Evolutionary conservation across 2,797 vertebrate species (phyloP).

Genomic region (Gila robusta): DNA sequence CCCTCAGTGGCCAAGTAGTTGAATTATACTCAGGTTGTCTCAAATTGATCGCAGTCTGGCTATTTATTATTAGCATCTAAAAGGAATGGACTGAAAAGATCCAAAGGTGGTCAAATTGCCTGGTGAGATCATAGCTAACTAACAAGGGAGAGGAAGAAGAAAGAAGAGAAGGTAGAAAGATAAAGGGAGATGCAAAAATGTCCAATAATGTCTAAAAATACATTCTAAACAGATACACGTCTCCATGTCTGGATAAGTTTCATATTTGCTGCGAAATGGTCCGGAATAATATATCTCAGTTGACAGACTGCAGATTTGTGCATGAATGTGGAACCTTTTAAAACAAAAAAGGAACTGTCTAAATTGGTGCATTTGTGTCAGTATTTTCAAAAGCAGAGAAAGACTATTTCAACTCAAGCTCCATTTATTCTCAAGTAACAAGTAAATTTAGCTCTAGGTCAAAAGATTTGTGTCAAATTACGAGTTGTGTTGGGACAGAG

Average conservation of each 20-base stretch:
- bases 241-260: constrained; percentile 31
- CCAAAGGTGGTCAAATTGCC: constrained; percentile 26
- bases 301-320: constrained; percentile 1
- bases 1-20: constrained; percentile 26
- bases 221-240: constrained; percentile 17
- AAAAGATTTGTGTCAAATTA: constrained; percentile 17
- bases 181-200: constrained; percentile 33
- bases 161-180: constrained; percentile 18
- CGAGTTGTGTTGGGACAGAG: constrained; percentile 13
- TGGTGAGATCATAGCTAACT: constrained; percentile 46
- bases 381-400: constrained; percentile 19
- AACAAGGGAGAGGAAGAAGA: constrained; percentile 43
- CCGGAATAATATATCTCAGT: constrained; percentile 9
- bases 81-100: constrained; percentile 22
- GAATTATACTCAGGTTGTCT: constrained; percentile 44
- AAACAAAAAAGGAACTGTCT: constrained; percentile 14
- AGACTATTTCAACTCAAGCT: constrained; percentile 15
- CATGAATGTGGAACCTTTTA: not conserved
- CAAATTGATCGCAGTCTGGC: constrained; percentile 27
- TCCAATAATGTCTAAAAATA: constrained; percentile 46
- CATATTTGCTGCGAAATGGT: constrained; percentile 6
- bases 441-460: constrained; percentile 9
- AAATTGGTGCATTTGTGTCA: constrained; percentile 19
- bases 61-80: constrained; percentile 51
- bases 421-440: constrained; percentile 8